A percentile compares a stretch with the other conserved stretches of the same genome.
phyloP scores from a whole-genome alignment of 1,140 invertebrate species.

The Harlomillsia oculata region DNA sequence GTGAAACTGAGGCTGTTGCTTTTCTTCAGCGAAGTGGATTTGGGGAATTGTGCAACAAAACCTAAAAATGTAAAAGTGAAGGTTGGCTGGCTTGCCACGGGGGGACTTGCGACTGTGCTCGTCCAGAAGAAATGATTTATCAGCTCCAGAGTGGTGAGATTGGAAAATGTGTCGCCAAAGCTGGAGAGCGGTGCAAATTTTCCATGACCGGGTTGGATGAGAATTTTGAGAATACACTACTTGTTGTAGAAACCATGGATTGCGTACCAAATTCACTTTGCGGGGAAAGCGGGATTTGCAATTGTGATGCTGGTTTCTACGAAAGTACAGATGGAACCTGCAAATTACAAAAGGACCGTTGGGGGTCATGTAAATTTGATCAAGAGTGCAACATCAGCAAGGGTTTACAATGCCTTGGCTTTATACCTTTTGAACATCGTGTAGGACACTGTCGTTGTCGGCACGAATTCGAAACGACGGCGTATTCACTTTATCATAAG shows the following conservation, averaged over 20 bases:
- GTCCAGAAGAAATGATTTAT: not conserved
- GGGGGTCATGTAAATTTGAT: too few relatives aligned
- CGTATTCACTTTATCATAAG: too few relatives aligned
- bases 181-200: not conserved
- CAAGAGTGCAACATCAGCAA: too few relatives aligned
- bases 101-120: not conserved
- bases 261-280: not conserved
- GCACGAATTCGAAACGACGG: too few relatives aligned
- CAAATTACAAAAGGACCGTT: too few relatives aligned
- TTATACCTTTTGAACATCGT: too few relatives aligned
- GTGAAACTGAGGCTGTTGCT: too few relatives aligned
- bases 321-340: slow-evolving; percentile 1
- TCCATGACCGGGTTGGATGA: not conserved
- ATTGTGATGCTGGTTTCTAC: not conserved
- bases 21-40: not conserved
- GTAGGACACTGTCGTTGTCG: too few relatives aligned
- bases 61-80: not conserved
- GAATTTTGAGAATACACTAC: not conserved
- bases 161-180: slow-evolving; percentile 1
- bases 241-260: not conserved
- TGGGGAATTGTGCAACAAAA: not conserved
- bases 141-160: not conserved
- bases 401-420: too few relatives aligned
- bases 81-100: not conserved
- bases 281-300: not conserved